Base-by-base conservation (phyloP, 2,888 invertebrate species). In the Lochmaea capreae region DNA sequence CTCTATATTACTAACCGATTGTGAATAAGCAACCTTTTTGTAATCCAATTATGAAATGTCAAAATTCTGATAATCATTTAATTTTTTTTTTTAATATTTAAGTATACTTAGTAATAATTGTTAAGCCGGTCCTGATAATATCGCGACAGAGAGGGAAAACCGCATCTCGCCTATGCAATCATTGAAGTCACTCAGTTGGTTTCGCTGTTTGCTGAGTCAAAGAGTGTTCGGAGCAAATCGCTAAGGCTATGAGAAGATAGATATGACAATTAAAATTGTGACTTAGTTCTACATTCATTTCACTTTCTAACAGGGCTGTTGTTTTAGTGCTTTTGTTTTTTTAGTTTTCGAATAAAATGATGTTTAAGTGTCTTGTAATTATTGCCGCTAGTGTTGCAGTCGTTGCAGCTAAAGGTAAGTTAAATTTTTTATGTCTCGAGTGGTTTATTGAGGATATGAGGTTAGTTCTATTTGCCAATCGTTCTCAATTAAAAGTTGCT, bases 191-290 rank as follows among this genome's bases (percentile, higher is more conserved):
- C 75, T 78, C 61, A 72, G 72, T 72, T 26, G 72, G 42, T 59
- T 67, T 49, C 52, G 72, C 67, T 63, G 10, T n/a, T 39, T 43
- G 72, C 67, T 26, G 65, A 49, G 59, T 10, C 22, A 65, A 43
- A 66, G 70, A 71, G 54, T 58, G 72, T 71, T 59, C 65, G 57
- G 8, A 16, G 42, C 22, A 58, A 39, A 59, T 59, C 67, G 67
- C 59, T 43, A 43, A 49, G 65, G 54, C 58, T 72, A 66, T 52
- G 22, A 33, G 65, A 61, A 62, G 62, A 70, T 42, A 69, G 80
- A 79, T 78, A 80, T 79, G 80, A 79, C 79, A 80, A 76, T 68
- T 75, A 75, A 78, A 76, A 74, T 70, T 79, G 79, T 79, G 77
- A 77, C 77, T 75, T 70, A 75, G 75, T 74, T 77, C 68, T 70